Base-by-base conservation (phyloP, 53 echinoderm and acorn worm genomes). In the Stichopus horrens region DNA sequence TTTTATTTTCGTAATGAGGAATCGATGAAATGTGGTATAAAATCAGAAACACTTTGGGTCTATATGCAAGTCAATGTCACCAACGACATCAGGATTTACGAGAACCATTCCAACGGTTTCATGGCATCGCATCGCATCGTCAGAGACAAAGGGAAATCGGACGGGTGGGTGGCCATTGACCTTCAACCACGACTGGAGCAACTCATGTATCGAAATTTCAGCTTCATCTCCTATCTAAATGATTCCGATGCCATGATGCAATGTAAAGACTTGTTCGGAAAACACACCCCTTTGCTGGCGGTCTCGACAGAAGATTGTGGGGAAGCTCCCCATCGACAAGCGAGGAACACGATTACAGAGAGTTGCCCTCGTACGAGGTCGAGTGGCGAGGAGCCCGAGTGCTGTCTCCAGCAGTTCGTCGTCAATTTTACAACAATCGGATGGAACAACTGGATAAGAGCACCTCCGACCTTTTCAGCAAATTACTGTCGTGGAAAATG, bases 401-500 rank as follows among this genome's bases (percentile, higher is more conserved):
- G 83, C 23, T 83, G 83, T 6, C 83, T 83, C 7, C 83, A 83
- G 58, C 20, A 83, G 23, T 58, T 83, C 23, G 22, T 9, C 4
- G 60, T 83, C 18, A 63, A 83, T 57, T 83, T 83, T 11, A 83
- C 83, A 4, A 20, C 59, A 5, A 83, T 83, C 20, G 60, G 60
- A 7, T 83, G 83, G 83, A 58, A 83, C 37, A 20, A 83, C 21
- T 83, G 21, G 20, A 58, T 83, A 9, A 57, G 57, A 5, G 10
- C 23, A 57, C 83, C 83, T 8, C 59, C 14, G 21, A 83, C 83
- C 59, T 56, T 83, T 21, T 21, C 21, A 57, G 83, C 60, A 8
- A 83, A 83, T 21, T 83, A 58, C 21, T 83, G 83, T 57, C 83
- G 57, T 7, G 83, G 83, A 58, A 20, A 6, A 23, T 83, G 83